Conservation (phyloP, 1,140 invertebrate species). For the Sarcophaga peregrina region DNA sequence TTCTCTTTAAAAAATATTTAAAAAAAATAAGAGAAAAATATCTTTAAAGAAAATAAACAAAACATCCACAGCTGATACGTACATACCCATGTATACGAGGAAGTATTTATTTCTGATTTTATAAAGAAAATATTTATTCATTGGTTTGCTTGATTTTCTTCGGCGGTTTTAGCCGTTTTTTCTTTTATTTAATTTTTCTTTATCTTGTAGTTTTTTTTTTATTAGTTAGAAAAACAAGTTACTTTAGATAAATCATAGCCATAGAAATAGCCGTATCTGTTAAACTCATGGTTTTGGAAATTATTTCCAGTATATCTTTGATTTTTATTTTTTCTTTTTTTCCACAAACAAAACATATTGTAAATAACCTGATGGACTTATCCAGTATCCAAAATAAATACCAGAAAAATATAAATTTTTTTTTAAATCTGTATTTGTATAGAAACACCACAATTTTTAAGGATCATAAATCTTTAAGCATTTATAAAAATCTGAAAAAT, state of each 20-base stretch:
- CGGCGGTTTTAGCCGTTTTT: background rate
- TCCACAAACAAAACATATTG: too few relatives aligned
- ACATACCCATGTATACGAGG: background rate
- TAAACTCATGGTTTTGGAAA: background rate
- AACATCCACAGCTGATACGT: background rate
- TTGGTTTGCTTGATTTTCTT: too few relatives aligned
- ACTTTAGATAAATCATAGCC: constrained; percentile 2
- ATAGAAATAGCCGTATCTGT: background rate
- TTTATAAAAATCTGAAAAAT: background rate
- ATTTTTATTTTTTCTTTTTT: too few relatives aligned
- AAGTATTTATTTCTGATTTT: background rate
- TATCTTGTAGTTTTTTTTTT: background rate
- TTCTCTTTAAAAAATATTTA: constrained; percentile 1
- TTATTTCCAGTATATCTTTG: background rate
- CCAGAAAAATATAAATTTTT: background rate
- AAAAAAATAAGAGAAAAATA: background rate
- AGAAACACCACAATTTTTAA: background rate
- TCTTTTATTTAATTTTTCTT: constrained; percentile 6
- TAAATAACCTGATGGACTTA: too few relatives aligned
- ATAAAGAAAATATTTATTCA: too few relatives aligned
- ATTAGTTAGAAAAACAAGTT: background rate
- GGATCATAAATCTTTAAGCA: background rate
- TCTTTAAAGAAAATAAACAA: background rate
- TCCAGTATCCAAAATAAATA: background rate
- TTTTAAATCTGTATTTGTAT: background rate